Evolutionary conservation across 1,140 invertebrate species (phyloP).

Genomic region (Dreissena rostriformis): DNA sequence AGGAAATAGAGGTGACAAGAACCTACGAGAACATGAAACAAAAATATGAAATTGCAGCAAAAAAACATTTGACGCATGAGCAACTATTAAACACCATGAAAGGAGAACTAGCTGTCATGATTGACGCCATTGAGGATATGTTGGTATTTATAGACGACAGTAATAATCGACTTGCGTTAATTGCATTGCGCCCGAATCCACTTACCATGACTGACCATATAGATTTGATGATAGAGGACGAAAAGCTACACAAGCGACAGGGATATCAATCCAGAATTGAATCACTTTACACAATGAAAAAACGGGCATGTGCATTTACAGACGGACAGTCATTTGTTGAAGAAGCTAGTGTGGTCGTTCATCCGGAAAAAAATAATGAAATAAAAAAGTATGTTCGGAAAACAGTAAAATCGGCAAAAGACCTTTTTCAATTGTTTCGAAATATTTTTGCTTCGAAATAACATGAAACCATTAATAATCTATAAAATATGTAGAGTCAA

Average conservation of each 20-base stretch:
- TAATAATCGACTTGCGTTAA: slow-evolving; percentile 7
- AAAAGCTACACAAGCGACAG: neutral
- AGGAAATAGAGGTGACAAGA: no score
- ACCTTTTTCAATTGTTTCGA: no score
- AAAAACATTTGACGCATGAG: slow-evolving; percentile 11
- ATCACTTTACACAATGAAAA: neutral
- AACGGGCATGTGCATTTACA: neutral
- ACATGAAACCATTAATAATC: no score
- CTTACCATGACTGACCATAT: slow-evolving; percentile 6
- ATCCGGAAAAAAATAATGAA: no score
- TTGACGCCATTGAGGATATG: neutral
- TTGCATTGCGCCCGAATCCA: slow-evolving; percentile 12
- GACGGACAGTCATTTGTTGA: no score
- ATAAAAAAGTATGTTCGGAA: no score
- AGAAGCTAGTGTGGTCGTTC: no score
- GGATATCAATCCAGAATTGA: slow-evolving; percentile 2
- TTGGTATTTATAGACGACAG: slow-evolving; percentile 1
- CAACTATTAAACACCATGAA: neutral
- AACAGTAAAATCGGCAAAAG: no score
- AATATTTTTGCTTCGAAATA: no score
- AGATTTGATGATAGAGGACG: slow-evolving; percentile 16
- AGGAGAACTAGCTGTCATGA: neutral
- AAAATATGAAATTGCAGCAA: neutral
- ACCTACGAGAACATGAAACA: no score
- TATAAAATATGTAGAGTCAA: no score